Evolutionary conservation across 2,888 invertebrate species (phyloP), one percentile per base, ranked within the genome.

Genomic region (Physocephala rufipes): DNA sequence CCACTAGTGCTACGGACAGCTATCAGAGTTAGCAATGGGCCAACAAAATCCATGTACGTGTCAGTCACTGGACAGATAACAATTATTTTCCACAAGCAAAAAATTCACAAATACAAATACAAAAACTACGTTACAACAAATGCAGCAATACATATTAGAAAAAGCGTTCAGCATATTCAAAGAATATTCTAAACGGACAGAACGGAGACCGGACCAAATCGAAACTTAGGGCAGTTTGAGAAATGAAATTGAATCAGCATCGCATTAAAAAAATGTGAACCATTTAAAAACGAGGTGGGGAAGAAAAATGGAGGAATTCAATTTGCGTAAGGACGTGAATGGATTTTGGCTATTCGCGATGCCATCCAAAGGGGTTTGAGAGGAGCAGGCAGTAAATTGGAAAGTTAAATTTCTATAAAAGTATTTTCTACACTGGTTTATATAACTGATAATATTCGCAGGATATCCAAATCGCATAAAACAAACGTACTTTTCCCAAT

Each of bases 1-100:
- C 5, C 30, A n/a, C 30, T 24, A 28, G 49, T 51, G 1, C 2
- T 21, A 55, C 24, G 9, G 13, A 55, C 53, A 55, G 53, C 53
- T n/a, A n/a, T n/a, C n/a, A n/a, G n/a, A n/a, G n/a, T n/a, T n/a
- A 49, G 55, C 67, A 59, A 53, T 15, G 28, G 47, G 19, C 49
- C 43, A 53, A 15, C 55, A n/a, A 63, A 70, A 70, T 64, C 36
- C 64, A 64, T 64, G 64, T 70, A 64, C 58, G n/a, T 70, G 64
- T 64, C 58, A 64, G 58, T 58, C 55, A 45, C 64, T 58, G 47
- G 36, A 9, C 43, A n/a, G 70, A 49, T 47, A 58, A 49, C 55
- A 70, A 64, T 70, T 70, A 70, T 70, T 64, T 70, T 55, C 64
- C 43, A 26, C n/a, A 21, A 21, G 58, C 53, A 43, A 43, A 15